A percentile compares a stretch with the other conserved stretches of the same genome.
Evolutionary conservation across 2,888 invertebrate genomes (phyloP).

Genomic region (Diabrotica balteata): DNA sequence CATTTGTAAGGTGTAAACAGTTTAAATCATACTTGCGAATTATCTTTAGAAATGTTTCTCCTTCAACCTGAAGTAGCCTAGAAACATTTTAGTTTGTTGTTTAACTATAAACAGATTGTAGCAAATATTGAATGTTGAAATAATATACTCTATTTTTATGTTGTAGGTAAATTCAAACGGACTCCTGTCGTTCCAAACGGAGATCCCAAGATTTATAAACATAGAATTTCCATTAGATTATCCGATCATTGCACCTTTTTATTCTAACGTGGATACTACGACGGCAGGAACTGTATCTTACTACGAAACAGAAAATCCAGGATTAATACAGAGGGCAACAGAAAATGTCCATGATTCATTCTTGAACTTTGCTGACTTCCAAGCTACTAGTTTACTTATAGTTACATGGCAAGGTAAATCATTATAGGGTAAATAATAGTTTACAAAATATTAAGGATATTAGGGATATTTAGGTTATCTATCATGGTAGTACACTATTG

Average conservation of each 20-base stretch:
- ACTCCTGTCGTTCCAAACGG: conserved; percentile 86
- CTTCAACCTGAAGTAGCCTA: too few relatives aligned
- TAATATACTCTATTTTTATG: neutral
- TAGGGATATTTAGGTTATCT: too few relatives aligned
- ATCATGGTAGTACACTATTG: too few relatives aligned
- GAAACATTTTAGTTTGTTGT: too few relatives aligned
- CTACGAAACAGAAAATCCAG: conserved; percentile 70
- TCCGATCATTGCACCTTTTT: conserved; percentile 88
- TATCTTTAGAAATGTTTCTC: too few relatives aligned
- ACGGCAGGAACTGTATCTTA: conserved; percentile 77
- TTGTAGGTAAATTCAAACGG: conserved; percentile 90
- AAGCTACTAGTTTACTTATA: conserved; percentile 80
- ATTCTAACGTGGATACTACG: conserved; percentile 88
- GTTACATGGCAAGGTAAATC: conserved; percentile 79
- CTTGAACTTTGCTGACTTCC: conserved; percentile 74
- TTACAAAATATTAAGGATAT: too few relatives aligned
- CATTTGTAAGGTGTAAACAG: too few relatives aligned
- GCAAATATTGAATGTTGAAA: neutral
- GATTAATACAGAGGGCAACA: conserved; percentile 71
- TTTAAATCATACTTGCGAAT: too few relatives aligned
- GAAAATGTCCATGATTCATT: conserved; percentile 78
- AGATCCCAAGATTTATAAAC: conserved; percentile 85
- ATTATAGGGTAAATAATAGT: too few relatives aligned
- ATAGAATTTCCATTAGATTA: conserved; percentile 89
- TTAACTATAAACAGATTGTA: too few relatives aligned